Percentiles rank a stretch among this genome's conserved stretches.
Evolutionary conservation across 2,888 invertebrate species (phyloP).

Genomic region (Hyposoter dolosus): DNA sequence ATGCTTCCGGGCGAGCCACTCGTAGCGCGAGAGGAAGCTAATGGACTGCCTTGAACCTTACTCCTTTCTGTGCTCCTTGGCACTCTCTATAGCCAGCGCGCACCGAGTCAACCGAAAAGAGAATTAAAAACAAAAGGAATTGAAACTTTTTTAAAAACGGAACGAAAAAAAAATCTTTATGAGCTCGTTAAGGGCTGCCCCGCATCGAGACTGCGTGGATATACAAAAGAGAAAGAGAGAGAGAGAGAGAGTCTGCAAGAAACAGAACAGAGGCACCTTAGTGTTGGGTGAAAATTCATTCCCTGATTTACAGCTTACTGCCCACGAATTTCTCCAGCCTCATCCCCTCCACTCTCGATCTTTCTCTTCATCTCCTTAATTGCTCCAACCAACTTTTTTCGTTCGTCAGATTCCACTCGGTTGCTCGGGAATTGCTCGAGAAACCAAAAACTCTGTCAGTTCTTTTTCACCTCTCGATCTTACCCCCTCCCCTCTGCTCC

Average conservation of each 20-base stretch:
- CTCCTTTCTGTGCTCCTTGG: conserved; percentile 45
- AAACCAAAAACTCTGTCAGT: neutral
- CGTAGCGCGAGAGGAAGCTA: conserved; percentile 58
- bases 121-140: conserved; percentile 34
- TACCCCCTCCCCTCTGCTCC: too few species aligned
- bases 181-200: conserved; percentile 20
- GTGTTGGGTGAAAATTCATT: conserved; percentile 59
- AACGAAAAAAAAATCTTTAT: conserved; percentile 20
- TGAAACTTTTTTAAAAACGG: conserved; percentile 26
- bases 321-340: conserved; percentile 17
- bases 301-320: conserved; percentile 63
- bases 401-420: neutral
- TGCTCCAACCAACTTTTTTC: neutral
- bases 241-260: conserved; percentile 26
- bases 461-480: neutral
- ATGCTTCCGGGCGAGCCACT: conserved; percentile 22
- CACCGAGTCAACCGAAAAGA: conserved; percentile 66
- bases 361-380: neutral
- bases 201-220: conserved; percentile 32
- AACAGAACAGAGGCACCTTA: conserved; percentile 25
- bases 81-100: conserved; percentile 9
- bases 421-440: neutral
- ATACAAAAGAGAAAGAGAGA: conserved; percentile 60
- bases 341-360: neutral
- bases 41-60: conserved; percentile 75